A percentile compares a stretch with the other conserved stretches of the same genome.
Evolutionary conservation across 2,797 vertebrate genomes (phyloP).

Genomic region (Rhodeus uyekii): DNA sequence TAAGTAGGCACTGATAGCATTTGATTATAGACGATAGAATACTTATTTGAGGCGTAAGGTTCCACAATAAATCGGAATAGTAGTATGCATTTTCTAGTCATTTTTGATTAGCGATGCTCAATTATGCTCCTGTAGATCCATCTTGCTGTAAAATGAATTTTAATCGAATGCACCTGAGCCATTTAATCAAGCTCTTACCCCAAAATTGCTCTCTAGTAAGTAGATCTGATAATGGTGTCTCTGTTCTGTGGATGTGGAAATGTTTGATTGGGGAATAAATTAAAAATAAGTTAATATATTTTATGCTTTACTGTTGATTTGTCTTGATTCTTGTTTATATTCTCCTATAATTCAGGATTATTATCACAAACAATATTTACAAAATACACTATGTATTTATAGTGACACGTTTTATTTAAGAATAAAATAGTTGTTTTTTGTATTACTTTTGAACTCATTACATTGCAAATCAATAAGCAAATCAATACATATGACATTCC

Average conservation of each 20-base stretch:
- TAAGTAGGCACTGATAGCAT: not conserved
- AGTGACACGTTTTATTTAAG: not conserved
- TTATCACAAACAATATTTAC: too few species aligned
- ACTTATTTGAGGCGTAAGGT: not conserved
- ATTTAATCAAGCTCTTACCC: not conserved
- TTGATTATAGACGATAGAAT: not conserved
- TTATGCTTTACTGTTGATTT: not conserved
- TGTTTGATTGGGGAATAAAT: not conserved
- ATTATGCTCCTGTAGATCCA: not conserved
- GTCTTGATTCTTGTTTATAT: not conserved
- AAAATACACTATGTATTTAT: not conserved
- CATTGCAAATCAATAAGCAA: too few species aligned
- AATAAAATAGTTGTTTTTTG: too few species aligned
- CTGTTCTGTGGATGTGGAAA: not conserved
- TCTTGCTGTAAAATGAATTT: not conserved
- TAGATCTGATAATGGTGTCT: not conserved
- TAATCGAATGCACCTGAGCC: not conserved
- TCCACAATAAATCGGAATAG: not conserved
- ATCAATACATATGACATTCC: too few species aligned
- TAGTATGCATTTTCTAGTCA: not conserved
- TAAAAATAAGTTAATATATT: not conserved
- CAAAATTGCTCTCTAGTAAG: not conserved
- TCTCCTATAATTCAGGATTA: not conserved
- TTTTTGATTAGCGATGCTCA: not conserved
- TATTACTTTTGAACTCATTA: too few species aligned